A percentile compares a stretch with the other conserved stretches of the same genome.
These are phyloP conservation scores for Ostrea edulis DNA, from an alignment of 1,140 invertebrate species.

Conservation along the genomic window DNA sequence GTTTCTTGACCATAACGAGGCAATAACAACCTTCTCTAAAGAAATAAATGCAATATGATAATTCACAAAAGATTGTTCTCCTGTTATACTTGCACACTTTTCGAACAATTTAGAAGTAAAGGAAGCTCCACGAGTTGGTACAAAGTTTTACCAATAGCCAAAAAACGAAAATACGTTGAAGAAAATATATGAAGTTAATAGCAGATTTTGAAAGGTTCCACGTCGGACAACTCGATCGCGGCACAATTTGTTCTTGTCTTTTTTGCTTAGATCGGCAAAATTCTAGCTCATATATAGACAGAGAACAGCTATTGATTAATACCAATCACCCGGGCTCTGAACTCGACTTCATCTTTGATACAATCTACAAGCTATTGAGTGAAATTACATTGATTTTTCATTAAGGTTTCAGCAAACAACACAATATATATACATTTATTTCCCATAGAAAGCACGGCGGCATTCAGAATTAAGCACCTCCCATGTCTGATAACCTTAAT, in stretches of 20 bases:
- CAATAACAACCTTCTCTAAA: too few species aligned
- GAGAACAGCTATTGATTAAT: neutral
- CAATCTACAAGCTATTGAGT: neutral
- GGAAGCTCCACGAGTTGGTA: too few species aligned
- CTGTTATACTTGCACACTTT: too few species aligned
- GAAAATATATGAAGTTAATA: too few species aligned
- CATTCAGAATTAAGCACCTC: neutral
- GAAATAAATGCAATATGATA: too few species aligned
- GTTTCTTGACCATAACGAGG: neutral
- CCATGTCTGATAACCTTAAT: neutral
- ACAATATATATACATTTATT: neutral
- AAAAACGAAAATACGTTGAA: too few species aligned
- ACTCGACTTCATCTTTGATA: neutral
- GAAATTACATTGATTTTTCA: slow-evolving; percentile 4
- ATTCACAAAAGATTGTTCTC: too few species aligned
- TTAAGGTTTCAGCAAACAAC: neutral
- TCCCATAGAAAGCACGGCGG: neutral
- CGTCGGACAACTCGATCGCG: too few species aligned
- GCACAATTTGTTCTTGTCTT: too few species aligned
- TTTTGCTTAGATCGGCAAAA: slow-evolving; percentile 3
- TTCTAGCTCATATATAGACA: neutral
- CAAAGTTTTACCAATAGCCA: too few species aligned
- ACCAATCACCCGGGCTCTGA: neutral
- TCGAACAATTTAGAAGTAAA: too few species aligned
- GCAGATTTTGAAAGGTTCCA: too few species aligned